Base-by-base conservation (phyloP, 2,113 vertebrate genomes). In the Furnarius figulus region DNA sequence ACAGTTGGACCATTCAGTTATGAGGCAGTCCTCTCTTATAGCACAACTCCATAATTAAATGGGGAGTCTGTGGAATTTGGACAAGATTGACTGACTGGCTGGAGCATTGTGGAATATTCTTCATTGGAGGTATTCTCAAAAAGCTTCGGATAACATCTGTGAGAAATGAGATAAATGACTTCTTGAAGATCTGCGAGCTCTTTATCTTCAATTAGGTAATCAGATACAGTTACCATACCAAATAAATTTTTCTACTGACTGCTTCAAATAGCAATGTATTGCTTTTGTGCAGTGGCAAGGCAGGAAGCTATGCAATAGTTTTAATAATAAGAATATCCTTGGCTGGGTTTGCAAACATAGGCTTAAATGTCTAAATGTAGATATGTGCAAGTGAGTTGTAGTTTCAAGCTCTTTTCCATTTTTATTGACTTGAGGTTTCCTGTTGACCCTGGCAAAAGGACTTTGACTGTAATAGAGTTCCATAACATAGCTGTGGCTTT, bases 251-350 rank as follows among this genome's bases (percentile, higher is more conserved):
- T 78, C 42, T 68, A 28, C 14, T 10, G 2, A 50, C 10, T 53
- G 10, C 37, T 65, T 83, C 10, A 72, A 47, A 76, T 22, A 73
- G 14, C 2, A 2, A 27, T 8, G 7, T 49, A 35, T 21, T 22
- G 24, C 14, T 46, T 89, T 61, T 23, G 37, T 39, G 31, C 6
- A 23, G 7, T 1, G 7, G 3, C 1, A 0, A 7, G 15, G 8
- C 3, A 10, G 14, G 8, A 35, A 63, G 10, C 9, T 39, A 46
- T 65, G 33, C 7, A 66, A 24, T 25, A 58, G 6, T 66, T 87
- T 68, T 59, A 27, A 50, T 20, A 59, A 46, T 33, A 24, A 35
- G 23, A 13, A 35, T 12, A 65, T 76, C 20, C 17, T 46, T 80
- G 75, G 4, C 5, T 50, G 14, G 2, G 2, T 63, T 80, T 84